Conservation (phyloP, 2,113 vertebrate species). For the Hemiprocne comata region DNA sequence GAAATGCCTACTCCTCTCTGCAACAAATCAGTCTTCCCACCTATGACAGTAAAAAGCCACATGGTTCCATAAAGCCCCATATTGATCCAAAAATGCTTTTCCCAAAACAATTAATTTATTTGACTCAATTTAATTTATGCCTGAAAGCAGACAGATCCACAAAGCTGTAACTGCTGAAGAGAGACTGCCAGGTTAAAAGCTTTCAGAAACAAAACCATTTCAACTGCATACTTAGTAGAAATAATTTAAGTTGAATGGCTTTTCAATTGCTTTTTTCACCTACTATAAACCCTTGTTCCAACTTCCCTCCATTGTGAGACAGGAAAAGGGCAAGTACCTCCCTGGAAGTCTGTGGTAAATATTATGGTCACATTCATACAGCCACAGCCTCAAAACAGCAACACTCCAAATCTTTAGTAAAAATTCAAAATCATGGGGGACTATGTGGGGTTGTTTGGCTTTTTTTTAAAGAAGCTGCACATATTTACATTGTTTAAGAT, state of each 20-base stretch:
- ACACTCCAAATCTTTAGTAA: not conserved
- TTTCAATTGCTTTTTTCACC: not conserved
- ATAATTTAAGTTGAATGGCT: not conserved
- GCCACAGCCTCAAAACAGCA: not conserved
- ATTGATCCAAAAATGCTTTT: not conserved
- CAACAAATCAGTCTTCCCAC: not conserved
- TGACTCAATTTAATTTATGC: not conserved
- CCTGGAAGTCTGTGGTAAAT: conserved; percentile 53
- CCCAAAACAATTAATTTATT: not conserved
- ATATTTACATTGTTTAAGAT: not conserved
- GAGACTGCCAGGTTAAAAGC: not conserved
- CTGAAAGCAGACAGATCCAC: not conserved
- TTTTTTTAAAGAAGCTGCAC: not conserved
- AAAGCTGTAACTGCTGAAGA: not conserved
- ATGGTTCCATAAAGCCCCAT: not conserved
- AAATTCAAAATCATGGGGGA: not conserved
- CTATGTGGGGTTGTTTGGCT: not conserved
- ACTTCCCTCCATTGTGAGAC: conserved; percentile 55
- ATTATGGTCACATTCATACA: conserved; percentile 1
- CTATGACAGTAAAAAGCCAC: not conserved
- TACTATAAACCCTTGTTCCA: not conserved
- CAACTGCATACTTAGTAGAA: not conserved
- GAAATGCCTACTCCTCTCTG: not conserved
- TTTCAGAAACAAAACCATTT: not conserved
- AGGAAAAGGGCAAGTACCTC: conserved; percentile 56